A percentile compares a stretch with the other conserved stretches of the same genome.
These are phyloP conservation scores for Sympetrum striolatum DNA, from an alignment of 2,888 invertebrate genomes.

Conservation along the genomic window DNA sequence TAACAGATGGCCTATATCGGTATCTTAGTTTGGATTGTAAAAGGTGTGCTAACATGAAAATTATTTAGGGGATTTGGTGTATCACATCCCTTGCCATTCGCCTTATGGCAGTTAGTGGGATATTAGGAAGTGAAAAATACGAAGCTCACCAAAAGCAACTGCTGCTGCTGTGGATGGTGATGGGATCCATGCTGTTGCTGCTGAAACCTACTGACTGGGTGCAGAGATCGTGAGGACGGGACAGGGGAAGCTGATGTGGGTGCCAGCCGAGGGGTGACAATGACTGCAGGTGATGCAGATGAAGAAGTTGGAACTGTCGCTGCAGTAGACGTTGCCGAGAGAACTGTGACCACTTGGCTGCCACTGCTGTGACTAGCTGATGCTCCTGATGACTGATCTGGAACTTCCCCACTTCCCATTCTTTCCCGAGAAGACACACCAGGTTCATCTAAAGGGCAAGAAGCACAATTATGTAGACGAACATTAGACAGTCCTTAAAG, in stretches of 20 bases:
- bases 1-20: too few relatives aligned
- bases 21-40: too few relatives aligned
- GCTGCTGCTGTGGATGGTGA: constrained; percentile 60
- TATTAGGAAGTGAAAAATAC: too few relatives aligned
- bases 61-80: too few relatives aligned
- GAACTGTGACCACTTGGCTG: not conserved
- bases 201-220: constrained; percentile 15
- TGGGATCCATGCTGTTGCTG: constrained; percentile 39
- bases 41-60: too few relatives aligned
- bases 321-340: constrained; percentile 3
- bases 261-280: constrained; percentile 1
- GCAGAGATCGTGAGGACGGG: not conserved
- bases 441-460: not conserved
- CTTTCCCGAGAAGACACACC: not conserved
- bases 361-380: not conserved
- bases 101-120: too few relatives aligned
- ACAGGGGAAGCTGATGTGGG: not conserved
- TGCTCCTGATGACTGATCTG: constrained; percentile 15
- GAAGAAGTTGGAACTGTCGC: not conserved
- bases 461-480: too few relatives aligned
- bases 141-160: constrained; percentile 59
- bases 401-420: not conserved
- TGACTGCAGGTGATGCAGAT: constrained; percentile 3
- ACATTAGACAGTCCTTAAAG: too few relatives aligned
- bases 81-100: too few relatives aligned